phyloP scores from a whole-genome alignment of 2,113 vertebrate genomes.

The Gnathonemus longibarbis region DNA sequence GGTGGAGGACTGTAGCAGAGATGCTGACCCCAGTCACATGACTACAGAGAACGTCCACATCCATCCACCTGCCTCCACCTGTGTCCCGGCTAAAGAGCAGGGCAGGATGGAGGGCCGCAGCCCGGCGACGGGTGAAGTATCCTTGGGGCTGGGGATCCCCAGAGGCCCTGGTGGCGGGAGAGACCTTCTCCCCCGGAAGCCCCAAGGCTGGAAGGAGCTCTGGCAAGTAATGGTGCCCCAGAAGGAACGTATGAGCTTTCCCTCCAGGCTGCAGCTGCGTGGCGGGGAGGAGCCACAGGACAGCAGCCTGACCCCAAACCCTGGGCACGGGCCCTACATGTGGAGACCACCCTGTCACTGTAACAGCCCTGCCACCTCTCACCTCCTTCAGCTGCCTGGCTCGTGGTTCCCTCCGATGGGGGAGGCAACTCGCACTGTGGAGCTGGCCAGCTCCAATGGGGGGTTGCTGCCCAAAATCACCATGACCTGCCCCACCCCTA shows the following conservation, averaged over 20 bases:
- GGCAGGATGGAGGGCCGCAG: not conserved
- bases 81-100: not conserved
- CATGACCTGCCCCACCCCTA: constrained; percentile 14
- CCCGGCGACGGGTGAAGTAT: not conserved
- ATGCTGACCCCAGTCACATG: not conserved
- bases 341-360: not conserved
- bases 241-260: not conserved
- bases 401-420: not conserved
- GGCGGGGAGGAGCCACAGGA: too few relatives aligned
- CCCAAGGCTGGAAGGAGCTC: not conserved
- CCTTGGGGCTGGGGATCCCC: not conserved
- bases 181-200: not conserved
- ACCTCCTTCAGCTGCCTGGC: not conserved
- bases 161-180: not conserved
- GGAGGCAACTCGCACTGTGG: not conserved
- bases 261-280: not conserved
- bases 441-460: not conserved
- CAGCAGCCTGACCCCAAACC: not conserved
- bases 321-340: not conserved
- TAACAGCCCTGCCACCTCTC: not conserved
- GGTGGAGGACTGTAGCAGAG: not conserved
- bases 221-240: not conserved
- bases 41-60: not conserved
- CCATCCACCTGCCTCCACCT: too few relatives aligned
- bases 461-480: constrained; percentile 16